These are phyloP conservation scores for Meandrina meandrites DNA, from an alignment of 92 coral and sea anemone genomes.

Conservation along the genomic window DNA sequence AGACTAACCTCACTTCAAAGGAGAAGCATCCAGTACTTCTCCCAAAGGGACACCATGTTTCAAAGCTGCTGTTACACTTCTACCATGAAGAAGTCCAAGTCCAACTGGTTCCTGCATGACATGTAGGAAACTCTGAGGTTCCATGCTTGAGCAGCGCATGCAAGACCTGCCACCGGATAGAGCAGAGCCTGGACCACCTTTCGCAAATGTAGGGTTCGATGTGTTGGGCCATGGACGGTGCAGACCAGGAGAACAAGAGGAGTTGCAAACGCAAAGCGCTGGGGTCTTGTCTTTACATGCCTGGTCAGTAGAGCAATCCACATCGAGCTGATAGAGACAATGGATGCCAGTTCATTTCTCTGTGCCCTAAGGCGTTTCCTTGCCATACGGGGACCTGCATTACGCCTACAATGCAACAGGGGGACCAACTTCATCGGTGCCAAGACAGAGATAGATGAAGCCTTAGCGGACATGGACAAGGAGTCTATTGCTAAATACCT, in stretches of 20 bases:
- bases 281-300: conserved; percentile 27
- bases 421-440: conserved; percentile 30
- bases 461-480: conserved; percentile 17
- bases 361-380: conserved; percentile 14
- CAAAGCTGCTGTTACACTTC: background rate
- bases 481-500: conserved; percentile 10
- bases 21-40: conserved; percentile 18
- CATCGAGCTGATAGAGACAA: conserved; percentile 21
- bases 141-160: conserved; percentile 14
- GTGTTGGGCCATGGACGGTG: conserved; percentile 32
- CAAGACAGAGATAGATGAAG: conserved; percentile 15
- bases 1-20: conserved; percentile 8
- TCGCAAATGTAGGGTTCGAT: conserved; percentile 21
- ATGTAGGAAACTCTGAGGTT: conserved; percentile 4
- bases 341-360: background rate
- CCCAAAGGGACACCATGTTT: background rate
- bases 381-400: conserved; percentile 14
- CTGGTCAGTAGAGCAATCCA: conserved; percentile 34
- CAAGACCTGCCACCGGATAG: conserved; percentile 29
- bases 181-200: conserved; percentile 6
- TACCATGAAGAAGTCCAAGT: conserved; percentile 10
- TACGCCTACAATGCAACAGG: conserved; percentile 6
- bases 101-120: conserved; percentile 3
- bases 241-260: conserved; percentile 33
- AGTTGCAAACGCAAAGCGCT: conserved; percentile 27